These are phyloP conservation scores for Cinclus mexicanus DNA, from an alignment of 2,113 vertebrate genomes.

Conservation along the genomic window DNA sequence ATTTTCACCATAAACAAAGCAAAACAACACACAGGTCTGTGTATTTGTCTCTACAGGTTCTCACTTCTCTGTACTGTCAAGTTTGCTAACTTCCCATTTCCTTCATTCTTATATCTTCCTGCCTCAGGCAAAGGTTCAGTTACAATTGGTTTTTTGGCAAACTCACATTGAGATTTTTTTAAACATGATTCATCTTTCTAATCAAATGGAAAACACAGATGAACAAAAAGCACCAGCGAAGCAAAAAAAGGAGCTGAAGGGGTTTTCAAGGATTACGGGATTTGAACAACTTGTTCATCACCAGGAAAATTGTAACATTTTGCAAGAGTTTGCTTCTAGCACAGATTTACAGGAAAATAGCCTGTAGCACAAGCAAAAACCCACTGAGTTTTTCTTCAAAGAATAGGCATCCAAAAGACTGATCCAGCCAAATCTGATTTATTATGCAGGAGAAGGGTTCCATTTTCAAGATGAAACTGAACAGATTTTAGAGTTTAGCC, in stretches of 20 bases:
- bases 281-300: not conserved
- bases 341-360: not conserved
- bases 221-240: not conserved
- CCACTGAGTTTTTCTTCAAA: not conserved
- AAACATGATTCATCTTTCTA: not conserved
- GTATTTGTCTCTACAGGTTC: not conserved
- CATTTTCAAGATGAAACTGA: not conserved
- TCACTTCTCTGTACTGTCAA: not conserved
- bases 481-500: not conserved
- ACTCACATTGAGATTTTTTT: not conserved
- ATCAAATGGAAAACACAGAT: not conserved
- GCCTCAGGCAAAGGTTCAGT: not conserved
- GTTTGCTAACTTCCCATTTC: not conserved
- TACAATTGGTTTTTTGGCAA: not conserved
- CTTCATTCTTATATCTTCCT: not conserved
- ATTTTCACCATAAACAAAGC: not conserved
- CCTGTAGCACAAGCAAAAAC: not conserved
- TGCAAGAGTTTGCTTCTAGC: not conserved
- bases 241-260: not conserved
- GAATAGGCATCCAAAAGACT: not conserved
- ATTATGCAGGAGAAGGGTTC: not conserved
- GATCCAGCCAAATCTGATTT: not conserved
- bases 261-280: not conserved
- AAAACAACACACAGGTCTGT: not conserved
- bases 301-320: not conserved